Evolutionary conservation across 2,888 invertebrate genomes (phyloP).

Genomic region (Tribolium freemani): DNA sequence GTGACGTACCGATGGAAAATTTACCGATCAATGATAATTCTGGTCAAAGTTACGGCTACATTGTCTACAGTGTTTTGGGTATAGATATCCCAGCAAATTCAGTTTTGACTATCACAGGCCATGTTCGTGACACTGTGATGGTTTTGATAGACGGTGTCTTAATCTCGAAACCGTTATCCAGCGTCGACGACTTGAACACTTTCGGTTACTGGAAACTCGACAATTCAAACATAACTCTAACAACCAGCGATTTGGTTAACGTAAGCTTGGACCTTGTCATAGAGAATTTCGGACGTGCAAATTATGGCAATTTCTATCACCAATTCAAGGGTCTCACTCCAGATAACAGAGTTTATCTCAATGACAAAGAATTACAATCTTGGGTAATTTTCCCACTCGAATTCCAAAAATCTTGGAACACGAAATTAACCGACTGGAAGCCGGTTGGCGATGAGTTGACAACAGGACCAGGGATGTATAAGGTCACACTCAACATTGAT

Average conservation of each 20-base stretch:
- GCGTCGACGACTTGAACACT: slow-evolving; percentile 54
- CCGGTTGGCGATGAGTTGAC: slow-evolving; percentile 43
- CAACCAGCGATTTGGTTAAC: slow-evolving; percentile 26
- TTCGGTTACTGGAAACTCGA: slow-evolving; percentile 66
- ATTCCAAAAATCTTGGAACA: slow-evolving; percentile 67
- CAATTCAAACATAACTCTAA: slow-evolving; percentile 53
- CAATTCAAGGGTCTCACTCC: slow-evolving; percentile 64
- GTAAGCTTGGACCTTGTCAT: slow-evolving; percentile 65
- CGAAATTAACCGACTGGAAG: slow-evolving; percentile 60
- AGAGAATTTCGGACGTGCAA: slow-evolving; percentile 88
- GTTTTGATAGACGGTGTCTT: slow-evolving; percentile 66
- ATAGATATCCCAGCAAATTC: slow-evolving; percentile 51
- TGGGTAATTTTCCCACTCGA: slow-evolving; percentile 70
- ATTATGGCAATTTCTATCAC: slow-evolving; percentile 66
- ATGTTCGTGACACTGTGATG: slow-evolving; percentile 68
- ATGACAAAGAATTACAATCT: slow-evolving; percentile 61
- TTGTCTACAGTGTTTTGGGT: slow-evolving; percentile 66
- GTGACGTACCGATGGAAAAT: slow-evolving; percentile 72
- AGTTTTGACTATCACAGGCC: slow-evolving; percentile 59
- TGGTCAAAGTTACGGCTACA: slow-evolving; percentile 70
- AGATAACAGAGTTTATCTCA: slow-evolving; percentile 64
- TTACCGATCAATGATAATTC: slow-evolving; percentile 66
- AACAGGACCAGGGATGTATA: slow-evolving; percentile 73
- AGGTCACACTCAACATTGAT: slow-evolving; percentile 66
- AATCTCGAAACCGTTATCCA: slow-evolving; percentile 58